These are phyloP conservation scores for Coracopsis vasa DNA, from an alignment of 2,113 vertebrate genomes.

Conservation along the genomic window DNA sequence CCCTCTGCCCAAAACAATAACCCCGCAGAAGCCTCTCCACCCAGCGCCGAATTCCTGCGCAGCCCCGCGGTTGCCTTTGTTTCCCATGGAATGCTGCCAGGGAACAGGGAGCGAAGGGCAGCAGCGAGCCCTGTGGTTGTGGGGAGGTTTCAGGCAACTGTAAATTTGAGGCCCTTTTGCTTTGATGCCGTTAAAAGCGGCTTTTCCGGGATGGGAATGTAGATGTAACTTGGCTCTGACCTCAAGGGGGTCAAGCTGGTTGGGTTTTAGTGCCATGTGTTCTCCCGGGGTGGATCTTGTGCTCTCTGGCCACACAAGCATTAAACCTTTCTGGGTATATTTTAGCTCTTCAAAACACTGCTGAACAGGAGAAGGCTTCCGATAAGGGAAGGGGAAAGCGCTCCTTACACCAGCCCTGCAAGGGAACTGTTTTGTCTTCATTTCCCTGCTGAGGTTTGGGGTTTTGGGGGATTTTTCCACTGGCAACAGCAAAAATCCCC, in stretches of 20 bases:
- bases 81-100: slow-evolving; percentile 44
- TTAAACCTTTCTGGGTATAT: neutral
- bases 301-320: neutral
- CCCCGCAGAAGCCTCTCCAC: slow-evolving; percentile 6
- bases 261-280: neutral
- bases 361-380: neutral
- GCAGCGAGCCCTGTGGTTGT: neutral
- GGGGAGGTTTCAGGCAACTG: slow-evolving; percentile 50
- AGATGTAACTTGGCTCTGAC: neutral
- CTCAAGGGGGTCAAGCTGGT: neutral
- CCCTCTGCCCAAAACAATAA: slow-evolving; percentile 34
- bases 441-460: neutral
- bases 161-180: slow-evolving; percentile 55
- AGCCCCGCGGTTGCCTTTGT: slow-evolving; percentile 48
- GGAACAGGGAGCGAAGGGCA: slow-evolving; percentile 48
- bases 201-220: slow-evolving; percentile 7
- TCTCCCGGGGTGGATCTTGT: neutral
- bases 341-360: neutral
- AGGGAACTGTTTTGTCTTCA: slow-evolving; percentile 25
- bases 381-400: neutral
- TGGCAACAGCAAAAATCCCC: neutral
- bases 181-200: slow-evolving; percentile 44
- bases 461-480: neutral
- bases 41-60: slow-evolving; percentile 41
- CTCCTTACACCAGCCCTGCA: neutral